Evolutionary conservation across 2,113 vertebrate species (phyloP), one percentile per base, ranked within the genome.

Genomic region (Neodon shergylaensis): DNA sequence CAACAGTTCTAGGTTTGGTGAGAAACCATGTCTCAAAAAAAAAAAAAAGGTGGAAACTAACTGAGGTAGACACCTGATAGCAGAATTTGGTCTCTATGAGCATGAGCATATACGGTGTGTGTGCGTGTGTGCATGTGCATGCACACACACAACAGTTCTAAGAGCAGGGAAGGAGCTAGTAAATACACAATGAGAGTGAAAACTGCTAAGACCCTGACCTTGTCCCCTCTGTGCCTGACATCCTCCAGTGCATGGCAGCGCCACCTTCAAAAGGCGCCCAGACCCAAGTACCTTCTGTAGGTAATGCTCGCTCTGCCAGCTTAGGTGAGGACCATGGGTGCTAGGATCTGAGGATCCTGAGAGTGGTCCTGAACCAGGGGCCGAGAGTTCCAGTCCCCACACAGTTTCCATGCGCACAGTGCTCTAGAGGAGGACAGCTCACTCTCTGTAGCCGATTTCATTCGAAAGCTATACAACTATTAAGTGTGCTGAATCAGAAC

Each of bases 381-480:
- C 21, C 0, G 4, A 58, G 36, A 14, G 58, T 5, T 4, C 4
- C n/a, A 7, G 1, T 5, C 33, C 19, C 33, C 78, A 78, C 63
- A 17, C 10, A 26, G 49, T 39, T 74, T 26, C 13, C 3, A 36
- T 42, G 5, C 16, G 28, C 72, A 36, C 49, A 17, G 33, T 12
- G 28, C 5, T 24, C 31, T 28, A 47, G 5, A 65, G 39, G 1
- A 2, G 39, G 44, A 47, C 42, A 39, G 5, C 21, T n/a, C 58
- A 76, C 26, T 14, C 33, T 63, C 26, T 26, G 36, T 39, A 68
- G 93, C 0, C n/a, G 65, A 61, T 92, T 68, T 88, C 68, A 94
- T 85, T 82, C 77, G 65, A 95, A 95, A 97, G 74, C 19, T 63
- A 42, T 28, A 73, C 83, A 92, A 90, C 61, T 5, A 36, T 66